phyloP scores from a whole-genome alignment of 2,113 vertebrate species.

The Eolophus roseicapilla region DNA sequence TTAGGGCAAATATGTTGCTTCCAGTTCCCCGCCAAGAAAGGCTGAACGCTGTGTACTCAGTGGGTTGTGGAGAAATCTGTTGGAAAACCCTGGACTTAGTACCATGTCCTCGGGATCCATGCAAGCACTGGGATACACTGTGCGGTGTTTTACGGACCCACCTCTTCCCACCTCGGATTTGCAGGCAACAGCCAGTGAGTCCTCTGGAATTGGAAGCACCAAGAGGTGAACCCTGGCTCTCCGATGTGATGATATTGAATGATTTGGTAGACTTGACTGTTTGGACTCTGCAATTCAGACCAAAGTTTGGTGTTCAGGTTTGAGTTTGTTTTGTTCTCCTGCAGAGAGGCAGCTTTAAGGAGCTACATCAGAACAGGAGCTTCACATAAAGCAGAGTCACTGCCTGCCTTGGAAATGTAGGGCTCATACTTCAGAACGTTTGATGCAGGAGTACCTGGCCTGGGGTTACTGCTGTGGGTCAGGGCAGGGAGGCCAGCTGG shows the following conservation, averaged over 20 bases:
- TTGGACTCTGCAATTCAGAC: neutral
- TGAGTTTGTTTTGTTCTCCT: neutral
- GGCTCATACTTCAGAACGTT: neutral
- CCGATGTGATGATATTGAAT: fast-evolving
- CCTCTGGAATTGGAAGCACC: neutral
- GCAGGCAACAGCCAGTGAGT: neutral
- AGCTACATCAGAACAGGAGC: neutral
- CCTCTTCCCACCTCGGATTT: neutral
- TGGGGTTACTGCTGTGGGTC: neutral
- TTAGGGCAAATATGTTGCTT: neutral
- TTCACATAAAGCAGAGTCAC: neutral
- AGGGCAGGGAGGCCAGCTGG: neutral
- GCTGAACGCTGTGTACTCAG: neutral
- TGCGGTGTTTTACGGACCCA: neutral
- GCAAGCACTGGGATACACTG: neutral
- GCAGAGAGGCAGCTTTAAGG: neutral
- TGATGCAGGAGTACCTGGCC: neutral
- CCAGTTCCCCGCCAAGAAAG: neutral
- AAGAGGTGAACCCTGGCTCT: neutral
- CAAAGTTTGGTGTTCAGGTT: neutral
- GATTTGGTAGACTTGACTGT: neutral
- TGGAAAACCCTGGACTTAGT: neutral
- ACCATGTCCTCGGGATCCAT: fast-evolving
- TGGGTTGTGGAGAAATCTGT: neutral
- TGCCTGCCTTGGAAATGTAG: neutral